A percentile compares a stretch with the other conserved stretches of the same genome.
phyloP scores from a whole-genome alignment of 2,113 vertebrate species.

The Osmerus eperlanus region DNA sequence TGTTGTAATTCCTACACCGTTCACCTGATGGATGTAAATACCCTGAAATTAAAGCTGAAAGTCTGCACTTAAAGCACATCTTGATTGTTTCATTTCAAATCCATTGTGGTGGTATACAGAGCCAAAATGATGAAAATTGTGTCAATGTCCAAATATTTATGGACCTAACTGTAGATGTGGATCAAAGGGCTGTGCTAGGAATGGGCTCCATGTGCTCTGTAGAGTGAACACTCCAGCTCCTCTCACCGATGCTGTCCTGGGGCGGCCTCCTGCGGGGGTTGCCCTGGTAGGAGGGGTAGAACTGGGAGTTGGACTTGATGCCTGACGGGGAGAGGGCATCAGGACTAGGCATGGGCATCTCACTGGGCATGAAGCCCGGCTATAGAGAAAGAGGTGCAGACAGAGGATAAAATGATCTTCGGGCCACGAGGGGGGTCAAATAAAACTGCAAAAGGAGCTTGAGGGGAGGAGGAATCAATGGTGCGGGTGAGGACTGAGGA shows the following conservation, averaged over 20 bases:
- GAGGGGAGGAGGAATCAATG: too few species aligned
- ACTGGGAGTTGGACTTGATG: constrained; percentile 80
- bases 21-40: too few species aligned
- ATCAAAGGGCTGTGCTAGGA: neutral
- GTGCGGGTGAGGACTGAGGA: neutral
- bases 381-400: constrained; percentile 49
- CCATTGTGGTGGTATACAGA: too few species aligned
- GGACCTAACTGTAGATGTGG: too few species aligned
- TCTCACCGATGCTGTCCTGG: constrained; percentile 82
- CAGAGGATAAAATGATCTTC: neutral
- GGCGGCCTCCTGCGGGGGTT: constrained; percentile 78
- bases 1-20: too few species aligned
- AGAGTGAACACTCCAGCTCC: neutral
- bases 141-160: too few species aligned
- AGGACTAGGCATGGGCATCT: constrained; percentile 81
- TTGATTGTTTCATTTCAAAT: too few species aligned
- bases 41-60: too few species aligned
- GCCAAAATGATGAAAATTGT: too few species aligned
- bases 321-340: constrained; percentile 82
- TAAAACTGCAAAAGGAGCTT: neutral
- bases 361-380: constrained; percentile 80
- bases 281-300: constrained; percentile 77
- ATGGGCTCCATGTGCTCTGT: neutral
- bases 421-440: neutral
- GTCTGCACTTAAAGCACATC: too few species aligned